These are phyloP conservation scores for Sarotherodon lohbergeri DNA, from an alignment of 2,113 vertebrate genomes.

Conservation along the genomic window DNA sequence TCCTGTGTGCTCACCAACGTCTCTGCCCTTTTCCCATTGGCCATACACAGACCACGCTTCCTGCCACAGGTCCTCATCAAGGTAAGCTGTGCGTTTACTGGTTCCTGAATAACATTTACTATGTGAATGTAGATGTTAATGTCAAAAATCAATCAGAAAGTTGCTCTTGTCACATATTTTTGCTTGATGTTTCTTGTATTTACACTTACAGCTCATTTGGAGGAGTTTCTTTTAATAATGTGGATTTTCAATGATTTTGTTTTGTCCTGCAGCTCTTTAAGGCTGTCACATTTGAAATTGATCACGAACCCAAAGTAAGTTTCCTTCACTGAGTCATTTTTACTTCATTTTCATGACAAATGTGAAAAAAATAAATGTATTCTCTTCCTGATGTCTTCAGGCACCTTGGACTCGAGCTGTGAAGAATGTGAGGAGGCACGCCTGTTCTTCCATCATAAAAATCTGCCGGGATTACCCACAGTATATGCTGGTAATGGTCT, in stretches of 20 bases:
- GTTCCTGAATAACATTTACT: background rate
- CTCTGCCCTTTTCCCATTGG: conserved; percentile 89
- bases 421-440: conserved; percentile 92
- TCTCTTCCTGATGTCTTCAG: conserved; percentile 53
- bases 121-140: background rate
- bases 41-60: conserved; percentile 78
- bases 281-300: conserved; percentile 85
- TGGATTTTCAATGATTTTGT: background rate
- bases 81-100: conserved; percentile 62
- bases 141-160: background rate
- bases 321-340: background rate
- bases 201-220: background rate
- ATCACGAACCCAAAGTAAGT: conserved; percentile 86
- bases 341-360: background rate
- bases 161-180: background rate
- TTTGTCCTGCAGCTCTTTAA: conserved; percentile 79
- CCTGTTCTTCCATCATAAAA: conserved; percentile 91
- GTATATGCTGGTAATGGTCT: conserved; percentile 78
- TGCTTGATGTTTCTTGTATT: background rate
- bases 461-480: conserved; percentile 92
- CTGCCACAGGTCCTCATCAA: conserved; percentile 87
- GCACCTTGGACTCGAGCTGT: conserved; percentile 86
- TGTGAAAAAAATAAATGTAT: background rate
- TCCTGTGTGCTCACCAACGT: conserved; percentile 92
- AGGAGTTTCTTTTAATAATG: background rate